Evolutionary conservation across 2,113 vertebrate species (phyloP), one percentile per base, ranked within the genome.

Genomic region (Nannobrachium achirus): DNA sequence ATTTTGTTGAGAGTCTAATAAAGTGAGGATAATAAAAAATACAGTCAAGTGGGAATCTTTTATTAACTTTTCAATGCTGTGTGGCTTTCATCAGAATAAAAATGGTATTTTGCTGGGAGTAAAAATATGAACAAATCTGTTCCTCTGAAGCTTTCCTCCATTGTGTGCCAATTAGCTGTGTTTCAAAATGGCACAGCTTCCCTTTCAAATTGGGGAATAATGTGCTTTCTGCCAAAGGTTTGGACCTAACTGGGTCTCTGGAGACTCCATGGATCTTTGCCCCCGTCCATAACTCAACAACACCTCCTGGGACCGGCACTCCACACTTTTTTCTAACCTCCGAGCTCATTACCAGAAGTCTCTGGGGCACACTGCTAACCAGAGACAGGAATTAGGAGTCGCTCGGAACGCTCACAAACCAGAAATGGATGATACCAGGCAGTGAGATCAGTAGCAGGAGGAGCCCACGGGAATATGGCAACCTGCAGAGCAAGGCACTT

Each of bases 291-390:
- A 92, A 89, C 91, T 88, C 86, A 81, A 84, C 75, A 82, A 90
- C 92, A 93, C 92, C 95, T 93, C 92, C 83, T 86, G 95, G 94
- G 97, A 96, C 90, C 82, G 79, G 46, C 92, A 92, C 88, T 90
- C 84, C 90, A 92, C 90, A 92, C 92, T 93, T 92, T 93, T 90
- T 86, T 77, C 45, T 78, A 90, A 88, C 86, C 92, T 91, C 44
- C 41, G 65, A 95, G 95, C 95, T 98, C 96, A 95, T 97, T 96
- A 96, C 88, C 93, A 86, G 91, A 84, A 91, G 90, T 95, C 93
- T 72, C 86, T 79, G 57, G 86, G 91, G 93, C 39, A 60, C 86
- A 88, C 76, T 82, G 91, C 93, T 92, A 97, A 93, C 94, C 90
- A 93, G 92, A 95, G 94, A 92, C 89, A 91, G 91, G 94, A 93